A percentile compares a stretch with the other conserved stretches of the same genome.
phyloP scores from a whole-genome alignment of 2,888 invertebrate genomes.

The Xestia rhomboidea region DNA sequence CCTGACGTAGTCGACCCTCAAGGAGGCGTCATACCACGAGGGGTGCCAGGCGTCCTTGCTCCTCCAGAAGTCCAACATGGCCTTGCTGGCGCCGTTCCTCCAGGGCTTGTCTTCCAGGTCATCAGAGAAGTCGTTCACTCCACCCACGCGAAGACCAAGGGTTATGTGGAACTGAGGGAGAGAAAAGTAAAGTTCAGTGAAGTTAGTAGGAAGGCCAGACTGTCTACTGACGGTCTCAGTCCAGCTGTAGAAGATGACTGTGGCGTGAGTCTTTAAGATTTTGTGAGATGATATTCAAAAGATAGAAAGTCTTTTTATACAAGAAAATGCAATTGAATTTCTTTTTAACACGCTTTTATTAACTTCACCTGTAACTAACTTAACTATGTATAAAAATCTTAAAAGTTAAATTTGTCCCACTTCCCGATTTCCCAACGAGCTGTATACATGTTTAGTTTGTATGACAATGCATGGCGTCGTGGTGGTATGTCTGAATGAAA shows the following conservation, averaged over 20 bases:
- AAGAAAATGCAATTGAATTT: too few relatives aligned
- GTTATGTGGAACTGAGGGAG: conserved; percentile 93
- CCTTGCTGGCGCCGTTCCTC: conserved; percentile 92
- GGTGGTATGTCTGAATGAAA: too few relatives aligned
- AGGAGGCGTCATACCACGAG: conserved; percentile 91
- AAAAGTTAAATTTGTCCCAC: too few relatives aligned
- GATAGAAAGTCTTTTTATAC: not conserved
- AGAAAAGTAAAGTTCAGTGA: not conserved
- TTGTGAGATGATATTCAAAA: not conserved
- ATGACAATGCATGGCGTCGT: too few relatives aligned
- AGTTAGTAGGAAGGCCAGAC: not conserved
- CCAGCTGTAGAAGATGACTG: not conserved
- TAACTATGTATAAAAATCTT: too few relatives aligned
- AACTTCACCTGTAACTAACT: too few relatives aligned
- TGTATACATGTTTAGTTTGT: too few relatives aligned
- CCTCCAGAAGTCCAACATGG: conserved; percentile 92
- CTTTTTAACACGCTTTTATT: too few relatives aligned
- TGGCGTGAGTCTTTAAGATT: not conserved
- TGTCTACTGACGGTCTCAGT: not conserved
- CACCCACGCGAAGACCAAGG: conserved; percentile 95
- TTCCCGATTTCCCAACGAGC: too few relatives aligned
- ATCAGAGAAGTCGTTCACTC: conserved; percentile 93
- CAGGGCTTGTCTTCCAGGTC: conserved; percentile 92
- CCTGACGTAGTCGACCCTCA: conserved; percentile 91
- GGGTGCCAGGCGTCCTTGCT: conserved; percentile 89